These are phyloP conservation scores for Trichopoda pennipes DNA, from an alignment of 2,888 invertebrate genomes.

Conservation along the genomic window DNA sequence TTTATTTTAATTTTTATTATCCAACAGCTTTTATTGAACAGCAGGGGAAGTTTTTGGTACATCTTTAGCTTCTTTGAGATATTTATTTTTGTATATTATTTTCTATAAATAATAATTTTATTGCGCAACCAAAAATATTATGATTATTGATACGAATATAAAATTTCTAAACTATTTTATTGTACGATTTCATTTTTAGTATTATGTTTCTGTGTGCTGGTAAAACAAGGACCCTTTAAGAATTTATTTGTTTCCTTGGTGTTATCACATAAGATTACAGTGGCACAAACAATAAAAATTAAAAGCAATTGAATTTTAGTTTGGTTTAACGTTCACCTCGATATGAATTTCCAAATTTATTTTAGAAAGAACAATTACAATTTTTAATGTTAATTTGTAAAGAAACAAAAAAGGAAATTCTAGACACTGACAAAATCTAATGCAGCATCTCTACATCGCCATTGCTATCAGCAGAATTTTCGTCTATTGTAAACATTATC, in stretches of 20 bases:
- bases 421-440: too few relatives aligned
- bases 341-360: too few relatives aligned
- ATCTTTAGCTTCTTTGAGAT: constrained; percentile 13
- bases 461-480: too few relatives aligned
- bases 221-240: constrained; percentile 21
- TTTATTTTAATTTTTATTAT: too few relatives aligned
- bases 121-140: constrained; percentile 69
- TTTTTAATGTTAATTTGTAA: too few relatives aligned
- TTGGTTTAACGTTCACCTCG: too few relatives aligned
- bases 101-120: constrained; percentile 60
- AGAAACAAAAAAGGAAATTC: too few relatives aligned
- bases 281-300: constrained; percentile 12
- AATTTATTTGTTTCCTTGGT: constrained; percentile 58
- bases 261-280: constrained; percentile 55
- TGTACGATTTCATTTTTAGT: constrained; percentile 10
- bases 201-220: constrained; percentile 14
- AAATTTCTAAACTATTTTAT: constrained; percentile 61
- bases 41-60: not conserved
- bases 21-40: not conserved
- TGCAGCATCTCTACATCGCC: too few relatives aligned
- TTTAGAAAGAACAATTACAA: too few relatives aligned
- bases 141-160: constrained; percentile 67
- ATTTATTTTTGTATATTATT: constrained; percentile 54
- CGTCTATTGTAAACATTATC: too few relatives aligned
- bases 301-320: too few relatives aligned